Evolutionary conservation across 2,113 vertebrate species (phyloP).

Genomic region (Malurus alboscapulatus): DNA sequence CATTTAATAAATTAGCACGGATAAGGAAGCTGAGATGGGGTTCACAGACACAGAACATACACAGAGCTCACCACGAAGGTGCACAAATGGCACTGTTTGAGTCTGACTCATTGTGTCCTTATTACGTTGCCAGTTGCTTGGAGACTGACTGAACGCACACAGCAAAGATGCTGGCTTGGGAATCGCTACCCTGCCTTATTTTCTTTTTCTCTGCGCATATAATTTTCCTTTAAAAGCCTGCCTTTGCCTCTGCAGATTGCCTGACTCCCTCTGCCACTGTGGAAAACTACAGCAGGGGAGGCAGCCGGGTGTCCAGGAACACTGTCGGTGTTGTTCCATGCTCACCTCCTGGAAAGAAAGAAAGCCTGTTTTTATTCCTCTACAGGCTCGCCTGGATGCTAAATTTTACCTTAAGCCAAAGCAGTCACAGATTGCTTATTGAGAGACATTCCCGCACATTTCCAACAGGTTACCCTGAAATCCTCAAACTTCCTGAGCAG

Average conservation of each 20-base stretch:
- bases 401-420: conserved; percentile 64
- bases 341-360: conserved; percentile 68
- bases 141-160: conserved; percentile 15
- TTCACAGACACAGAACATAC: background rate
- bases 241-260: conserved; percentile 30
- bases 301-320: conserved; percentile 62
- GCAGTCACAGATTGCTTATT: conserved; percentile 71
- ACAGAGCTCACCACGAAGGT: background rate
- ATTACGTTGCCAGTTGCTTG: conserved; percentile 10
- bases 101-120: conserved; percentile 41
- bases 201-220: conserved; percentile 15
- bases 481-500: conserved; percentile 8
- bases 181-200: conserved; percentile 23
- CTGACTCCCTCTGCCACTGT: conserved; percentile 29
- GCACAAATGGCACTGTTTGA: background rate
- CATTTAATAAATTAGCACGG: background rate
- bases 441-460: conserved; percentile 53
- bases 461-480: conserved; percentile 30
- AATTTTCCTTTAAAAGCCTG: conserved; percentile 54
- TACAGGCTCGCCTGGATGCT: conserved; percentile 44
- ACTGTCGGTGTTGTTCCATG: conserved; percentile 74
- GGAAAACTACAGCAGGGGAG: conserved; percentile 76
- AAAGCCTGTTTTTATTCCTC: conserved; percentile 75
- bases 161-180: background rate
- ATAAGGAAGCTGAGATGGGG: background rate